A percentile compares a stretch with the other conserved stretches of the same genome.
These are phyloP conservation scores for Phataginus tetradactyla DNA, from an alignment of 2,797 vertebrate species.

Conservation along the genomic window DNA sequence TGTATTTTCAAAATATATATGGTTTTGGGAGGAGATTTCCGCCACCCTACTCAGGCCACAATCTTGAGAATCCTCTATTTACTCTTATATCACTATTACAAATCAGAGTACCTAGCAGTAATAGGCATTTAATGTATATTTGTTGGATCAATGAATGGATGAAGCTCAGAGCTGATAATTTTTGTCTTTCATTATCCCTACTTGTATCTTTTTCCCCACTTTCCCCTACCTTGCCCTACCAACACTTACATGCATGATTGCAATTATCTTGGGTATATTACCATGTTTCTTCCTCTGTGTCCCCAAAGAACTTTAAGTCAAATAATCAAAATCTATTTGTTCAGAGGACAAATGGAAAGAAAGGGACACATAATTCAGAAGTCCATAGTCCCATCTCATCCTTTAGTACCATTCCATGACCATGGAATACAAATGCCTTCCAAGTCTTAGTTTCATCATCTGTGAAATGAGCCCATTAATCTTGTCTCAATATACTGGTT, in stretches of 20 bases:
- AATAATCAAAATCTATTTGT: constrained; percentile 44
- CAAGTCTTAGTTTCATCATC: background rate
- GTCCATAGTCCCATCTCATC: background rate
- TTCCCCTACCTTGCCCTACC: background rate
- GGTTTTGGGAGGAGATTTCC: too few species aligned
- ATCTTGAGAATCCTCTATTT: background rate
- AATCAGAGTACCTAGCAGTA: background rate
- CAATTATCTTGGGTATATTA: background rate
- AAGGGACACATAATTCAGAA: background rate
- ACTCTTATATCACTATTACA: background rate
- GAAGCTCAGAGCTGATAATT: background rate
- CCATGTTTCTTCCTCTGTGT: background rate
- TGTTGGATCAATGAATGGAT: background rate
- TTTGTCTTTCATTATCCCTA: background rate
- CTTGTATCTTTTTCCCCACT: background rate
- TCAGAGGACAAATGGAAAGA: background rate
- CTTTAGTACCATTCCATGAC: background rate
- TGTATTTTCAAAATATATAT: too few species aligned
- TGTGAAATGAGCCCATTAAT: background rate
- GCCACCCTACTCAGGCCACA: too few species aligned
- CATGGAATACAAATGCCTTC: background rate
- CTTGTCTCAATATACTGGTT: background rate
- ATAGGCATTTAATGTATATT: background rate
- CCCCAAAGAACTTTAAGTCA: constrained; percentile 32
- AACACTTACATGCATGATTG: background rate